phyloP scores from a whole-genome alignment of 2,888 invertebrate genomes.

The Euphydryas editha region DNA sequence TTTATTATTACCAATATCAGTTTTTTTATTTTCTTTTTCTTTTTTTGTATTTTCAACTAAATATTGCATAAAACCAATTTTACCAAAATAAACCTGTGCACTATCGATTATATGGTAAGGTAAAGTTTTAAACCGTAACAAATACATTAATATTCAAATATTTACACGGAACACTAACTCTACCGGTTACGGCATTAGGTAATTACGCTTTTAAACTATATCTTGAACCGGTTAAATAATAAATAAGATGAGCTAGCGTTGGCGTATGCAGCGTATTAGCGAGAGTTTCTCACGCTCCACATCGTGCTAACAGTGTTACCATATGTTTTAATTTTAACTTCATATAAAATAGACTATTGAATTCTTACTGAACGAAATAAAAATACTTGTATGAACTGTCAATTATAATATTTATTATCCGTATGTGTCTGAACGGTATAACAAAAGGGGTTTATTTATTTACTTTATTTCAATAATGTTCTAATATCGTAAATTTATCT shows the following conservation, averaged over 20 bases:
- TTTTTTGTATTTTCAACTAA: too few species aligned
- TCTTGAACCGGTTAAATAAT: slow-evolving; percentile 24
- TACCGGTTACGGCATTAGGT: slow-evolving; percentile 4
- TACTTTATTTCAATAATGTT: too few species aligned
- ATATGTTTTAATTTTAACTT: slow-evolving; percentile 1
- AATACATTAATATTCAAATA: background rate
- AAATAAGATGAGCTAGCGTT: slow-evolving; percentile 15
- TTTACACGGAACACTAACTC: background rate
- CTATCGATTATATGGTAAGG: too few species aligned
- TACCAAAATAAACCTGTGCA: too few species aligned
- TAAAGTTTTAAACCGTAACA: background rate
- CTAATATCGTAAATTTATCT: too few species aligned
- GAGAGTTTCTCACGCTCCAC: slow-evolving; percentile 35
- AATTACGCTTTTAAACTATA: slow-evolving; percentile 15
- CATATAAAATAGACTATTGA: background rate
- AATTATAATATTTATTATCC: too few species aligned
- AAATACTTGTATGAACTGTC: too few species aligned
- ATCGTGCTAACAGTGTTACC: slow-evolving; percentile 9
- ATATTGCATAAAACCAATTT: too few species aligned
- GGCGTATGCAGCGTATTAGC: slow-evolving; percentile 29
- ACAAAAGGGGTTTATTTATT: too few species aligned
- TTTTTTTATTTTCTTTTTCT: too few species aligned
- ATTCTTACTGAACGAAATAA: background rate
- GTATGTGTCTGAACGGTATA: too few species aligned
- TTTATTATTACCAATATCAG: too few species aligned